Conservation (phyloP, 2,113 vertebrate species). For the Elephas maximus region DNA sequence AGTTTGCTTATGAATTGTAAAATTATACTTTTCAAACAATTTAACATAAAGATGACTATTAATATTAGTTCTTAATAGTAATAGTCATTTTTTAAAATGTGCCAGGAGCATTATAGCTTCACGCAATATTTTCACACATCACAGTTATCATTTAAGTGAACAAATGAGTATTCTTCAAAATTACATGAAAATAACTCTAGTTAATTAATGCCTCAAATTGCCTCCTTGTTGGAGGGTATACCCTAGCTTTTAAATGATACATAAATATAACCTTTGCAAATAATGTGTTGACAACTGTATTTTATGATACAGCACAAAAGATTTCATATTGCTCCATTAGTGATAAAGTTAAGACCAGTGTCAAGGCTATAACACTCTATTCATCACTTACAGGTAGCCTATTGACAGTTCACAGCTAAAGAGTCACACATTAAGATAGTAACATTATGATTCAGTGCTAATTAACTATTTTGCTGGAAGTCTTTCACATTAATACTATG, state of each 20-base stretch:
- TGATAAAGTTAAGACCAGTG: not conserved
- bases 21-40: not conserved
- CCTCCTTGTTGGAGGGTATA: no score
- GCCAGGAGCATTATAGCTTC: not conserved
- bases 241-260: no score
- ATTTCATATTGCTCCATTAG: not conserved
- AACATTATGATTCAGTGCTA: slow-evolving; percentile 40
- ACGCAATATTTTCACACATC: not conserved
- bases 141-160: not conserved
- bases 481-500: not conserved
- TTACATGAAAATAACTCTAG: not conserved
- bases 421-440: not conserved
- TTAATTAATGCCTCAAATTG: not conserved
- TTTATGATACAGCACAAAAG: not conserved
- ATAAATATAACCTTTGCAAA: not conserved
- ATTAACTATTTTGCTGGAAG: slow-evolving; percentile 43
- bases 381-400: slow-evolving; percentile 1
- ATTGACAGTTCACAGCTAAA: slow-evolving; percentile 34
- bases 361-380: not conserved
- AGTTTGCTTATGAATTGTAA: not conserved
- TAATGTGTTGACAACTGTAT: not conserved
- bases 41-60: not conserved
- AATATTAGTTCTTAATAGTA: not conserved
- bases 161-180: not conserved
- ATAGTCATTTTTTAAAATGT: not conserved